Conservation (phyloP, 35 echinoderm and acorn worm genomes). For the Ptychodera flava region DNA sequence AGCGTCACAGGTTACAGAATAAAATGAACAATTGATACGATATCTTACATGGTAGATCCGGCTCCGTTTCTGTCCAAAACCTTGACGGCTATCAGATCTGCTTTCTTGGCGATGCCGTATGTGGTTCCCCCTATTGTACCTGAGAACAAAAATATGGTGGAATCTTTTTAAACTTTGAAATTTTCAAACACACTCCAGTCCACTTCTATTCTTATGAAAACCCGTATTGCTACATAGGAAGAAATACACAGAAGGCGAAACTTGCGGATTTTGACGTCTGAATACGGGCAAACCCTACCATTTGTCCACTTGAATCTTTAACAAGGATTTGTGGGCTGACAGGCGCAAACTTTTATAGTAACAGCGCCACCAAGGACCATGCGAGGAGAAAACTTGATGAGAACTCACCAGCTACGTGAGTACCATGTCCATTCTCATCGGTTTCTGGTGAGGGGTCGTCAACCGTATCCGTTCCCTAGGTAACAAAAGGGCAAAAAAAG, state of each 20-base stretch:
- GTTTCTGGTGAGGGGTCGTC: background rate
- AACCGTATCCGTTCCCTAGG: background rate
- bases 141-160: background rate
- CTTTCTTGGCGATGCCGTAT: background rate
- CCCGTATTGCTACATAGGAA: too few species aligned
- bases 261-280: too few species aligned
- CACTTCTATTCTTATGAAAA: too few species aligned
- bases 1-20: too few species aligned
- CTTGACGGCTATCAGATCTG: background rate
- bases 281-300: too few species aligned
- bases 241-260: too few species aligned
- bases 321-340: too few species aligned
- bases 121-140: background rate
- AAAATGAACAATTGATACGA: too few species aligned
- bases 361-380: background rate
- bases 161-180: background rate
- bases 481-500: too few species aligned
- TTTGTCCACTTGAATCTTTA: too few species aligned
- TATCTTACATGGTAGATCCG: background rate
- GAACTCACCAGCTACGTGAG: background rate
- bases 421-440: background rate
- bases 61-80: background rate
- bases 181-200: too few species aligned
- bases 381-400: background rate
- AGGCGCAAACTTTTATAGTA: too few species aligned